phyloP scores from a whole-genome alignment of 1,140 invertebrate genomes.

The Pectinophora gossypiella region DNA sequence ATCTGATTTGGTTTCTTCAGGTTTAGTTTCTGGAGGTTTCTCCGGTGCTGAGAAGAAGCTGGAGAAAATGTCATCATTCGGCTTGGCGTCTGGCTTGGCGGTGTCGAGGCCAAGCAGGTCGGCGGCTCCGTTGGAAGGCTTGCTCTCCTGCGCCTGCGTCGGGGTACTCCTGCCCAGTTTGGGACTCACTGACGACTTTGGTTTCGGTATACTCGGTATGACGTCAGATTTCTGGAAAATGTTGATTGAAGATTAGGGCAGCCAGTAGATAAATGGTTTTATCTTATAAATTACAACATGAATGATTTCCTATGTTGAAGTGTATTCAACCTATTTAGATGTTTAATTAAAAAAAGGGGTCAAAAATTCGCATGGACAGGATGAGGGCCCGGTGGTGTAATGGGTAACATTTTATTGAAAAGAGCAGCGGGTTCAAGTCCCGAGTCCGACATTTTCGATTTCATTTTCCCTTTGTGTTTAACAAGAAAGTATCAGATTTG shows the following conservation, averaged over 20 bases:
- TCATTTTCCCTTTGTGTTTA: no score
- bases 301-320: no score
- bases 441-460: no score
- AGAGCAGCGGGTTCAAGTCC: no score
- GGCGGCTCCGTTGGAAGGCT: conserved; percentile 59
- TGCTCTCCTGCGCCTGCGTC: conserved; percentile 44
- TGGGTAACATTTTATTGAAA: no score
- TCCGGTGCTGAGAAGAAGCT: conserved; percentile 84
- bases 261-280: no score
- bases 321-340: no score
- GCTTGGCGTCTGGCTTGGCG: conserved; percentile 57
- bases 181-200: conserved; percentile 80
- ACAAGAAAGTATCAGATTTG: no score
- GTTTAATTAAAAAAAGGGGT: no score
- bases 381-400: no score
- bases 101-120: conserved; percentile 73
- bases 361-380: no score
- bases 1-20: conserved; percentile 64
- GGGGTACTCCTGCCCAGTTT: conserved; percentile 79
- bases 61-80: conserved; percentile 86
- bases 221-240: conserved; percentile 67
- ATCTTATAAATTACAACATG: no score
- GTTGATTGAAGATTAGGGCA: background rate
- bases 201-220: conserved; percentile 68
- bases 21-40: conserved; percentile 52